These are phyloP conservation scores for Circaetus gallicus DNA, from an alignment of 2,113 vertebrate genomes.

Conservation along the genomic window DNA sequence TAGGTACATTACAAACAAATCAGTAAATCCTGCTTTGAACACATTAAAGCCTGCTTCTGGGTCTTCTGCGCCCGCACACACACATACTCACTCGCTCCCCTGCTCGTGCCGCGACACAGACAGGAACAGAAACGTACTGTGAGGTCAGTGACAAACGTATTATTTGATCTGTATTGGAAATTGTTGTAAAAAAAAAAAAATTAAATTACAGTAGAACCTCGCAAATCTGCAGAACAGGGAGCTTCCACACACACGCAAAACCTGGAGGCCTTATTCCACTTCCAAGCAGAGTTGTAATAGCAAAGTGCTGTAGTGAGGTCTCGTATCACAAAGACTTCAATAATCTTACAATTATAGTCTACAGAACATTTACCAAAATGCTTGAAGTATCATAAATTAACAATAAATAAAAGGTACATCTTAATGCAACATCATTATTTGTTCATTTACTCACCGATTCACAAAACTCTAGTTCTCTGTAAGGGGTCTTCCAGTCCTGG, in stretches of 20 bases:
- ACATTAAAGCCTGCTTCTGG: conserved; percentile 23
- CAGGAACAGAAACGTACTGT: conserved; percentile 39
- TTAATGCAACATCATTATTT: background rate
- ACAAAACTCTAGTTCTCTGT: background rate
- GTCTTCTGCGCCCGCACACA: conserved; percentile 37
- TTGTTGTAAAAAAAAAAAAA: conserved; percentile 3
- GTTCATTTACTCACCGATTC: conserved; percentile 8
- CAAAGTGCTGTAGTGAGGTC: conserved; percentile 66
- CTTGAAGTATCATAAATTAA: conserved; percentile 66
- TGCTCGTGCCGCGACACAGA: conserved; percentile 58
- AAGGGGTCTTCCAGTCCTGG: conserved; percentile 47
- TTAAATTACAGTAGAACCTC: conserved; percentile 59
- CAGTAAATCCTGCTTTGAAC: conserved; percentile 36
- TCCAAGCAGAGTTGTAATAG: conserved; percentile 54
- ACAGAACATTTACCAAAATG: conserved; percentile 50
- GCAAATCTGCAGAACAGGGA: conserved; percentile 52
- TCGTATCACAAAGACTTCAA: conserved; percentile 45
- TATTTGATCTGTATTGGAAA: conserved; percentile 52
- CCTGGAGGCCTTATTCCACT: conserved; percentile 30
- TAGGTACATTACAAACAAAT: conserved; percentile 51
- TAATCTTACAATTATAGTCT: background rate
- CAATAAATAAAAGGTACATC: conserved; percentile 49
- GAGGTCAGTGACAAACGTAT: conserved; percentile 64
- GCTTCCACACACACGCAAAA: conserved; percentile 41
- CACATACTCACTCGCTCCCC: conserved; percentile 48